Evolutionary conservation across 2,797 vertebrate species (phyloP), one percentile per base, ranked within the genome.

Genomic region (Acanthornis magna): DNA sequence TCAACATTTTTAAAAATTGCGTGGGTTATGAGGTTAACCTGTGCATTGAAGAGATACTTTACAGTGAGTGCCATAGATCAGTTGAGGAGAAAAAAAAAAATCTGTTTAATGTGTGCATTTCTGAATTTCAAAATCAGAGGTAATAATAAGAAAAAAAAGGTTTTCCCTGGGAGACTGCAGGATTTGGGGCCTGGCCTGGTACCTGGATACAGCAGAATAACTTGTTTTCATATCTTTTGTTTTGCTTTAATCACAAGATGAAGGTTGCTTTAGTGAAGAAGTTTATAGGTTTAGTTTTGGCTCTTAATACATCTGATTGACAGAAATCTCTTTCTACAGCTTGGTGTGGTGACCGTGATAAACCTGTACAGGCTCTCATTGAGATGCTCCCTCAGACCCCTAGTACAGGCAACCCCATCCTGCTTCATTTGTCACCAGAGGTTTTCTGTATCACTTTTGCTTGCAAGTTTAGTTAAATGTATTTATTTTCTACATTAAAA

Each of bases 31-130:
- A 48, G 1, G 17, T 73, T 43, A 61, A 66, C 7, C 15, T 73
- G 32, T 50, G 21, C 9, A 10, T 27, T 47, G 14, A 72, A 85
- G 19, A 55, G 13, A 17, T 7, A n/a, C 9, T 68, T 80, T 27
- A 22, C 5, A 18, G 12, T 36, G 25, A 58, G 2, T 0, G 0
- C 8, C 30, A 34, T 7, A 42, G 50, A 9, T 55, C 36, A 77
- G 26, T 6, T 63, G 21, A 67, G 14, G 20, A 47, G 18, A 54
- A 84, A 76, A 65, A 76, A 65, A 73, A 7, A 1, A 1, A 15
- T 43, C 34, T 61, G 26, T 67, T 82, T 67, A 45, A 58, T 23
- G 9, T 47, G 4, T 13, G 3, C 8, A 45, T 53, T 77, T 86
- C 16, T 74, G 25, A 84, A 75, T 47, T 70, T 23, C n/a, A 82